Evolutionary conservation across 2,888 invertebrate species (phyloP).

Genomic region (Tipula unca): DNA sequence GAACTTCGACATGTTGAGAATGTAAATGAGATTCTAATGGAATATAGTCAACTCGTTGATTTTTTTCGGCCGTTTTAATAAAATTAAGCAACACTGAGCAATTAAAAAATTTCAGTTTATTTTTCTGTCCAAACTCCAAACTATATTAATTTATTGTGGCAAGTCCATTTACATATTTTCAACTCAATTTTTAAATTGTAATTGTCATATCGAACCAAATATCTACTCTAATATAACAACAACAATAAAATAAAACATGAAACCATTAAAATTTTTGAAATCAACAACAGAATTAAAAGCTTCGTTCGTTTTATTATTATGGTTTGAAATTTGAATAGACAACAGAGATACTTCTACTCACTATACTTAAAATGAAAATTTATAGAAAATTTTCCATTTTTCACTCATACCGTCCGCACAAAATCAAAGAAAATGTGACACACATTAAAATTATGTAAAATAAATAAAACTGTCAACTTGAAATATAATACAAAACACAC

Average conservation of each 20-base stretch:
- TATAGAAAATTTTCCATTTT: not conserved
- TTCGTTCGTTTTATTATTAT: too few relatives aligned
- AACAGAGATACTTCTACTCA: not conserved
- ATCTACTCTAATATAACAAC: not conserved
- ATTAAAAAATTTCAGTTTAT: not conserved
- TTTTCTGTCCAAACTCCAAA: not conserved
- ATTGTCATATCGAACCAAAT: not conserved
- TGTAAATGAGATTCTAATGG: too few relatives aligned
- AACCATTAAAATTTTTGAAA: not conserved
- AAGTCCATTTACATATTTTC: not conserved
- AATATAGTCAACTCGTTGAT: too few relatives aligned
- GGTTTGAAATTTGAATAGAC: too few relatives aligned
- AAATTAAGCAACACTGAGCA: too few relatives aligned
- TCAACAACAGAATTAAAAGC: not conserved
- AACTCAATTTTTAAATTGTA: not conserved
- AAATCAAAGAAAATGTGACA: not conserved
- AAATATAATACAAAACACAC: not conserved
- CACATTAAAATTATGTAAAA: not conserved
- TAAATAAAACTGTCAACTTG: slow-evolving; percentile 14
- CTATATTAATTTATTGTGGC: not conserved
- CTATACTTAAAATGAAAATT: not conserved
- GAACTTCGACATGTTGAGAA: too few relatives aligned
- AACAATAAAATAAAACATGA: not conserved
- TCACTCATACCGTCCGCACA: not conserved
- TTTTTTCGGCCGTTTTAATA: too few relatives aligned